phyloP scores from a whole-genome alignment of 2,113 vertebrate species.

The Myocastor coypus region DNA sequence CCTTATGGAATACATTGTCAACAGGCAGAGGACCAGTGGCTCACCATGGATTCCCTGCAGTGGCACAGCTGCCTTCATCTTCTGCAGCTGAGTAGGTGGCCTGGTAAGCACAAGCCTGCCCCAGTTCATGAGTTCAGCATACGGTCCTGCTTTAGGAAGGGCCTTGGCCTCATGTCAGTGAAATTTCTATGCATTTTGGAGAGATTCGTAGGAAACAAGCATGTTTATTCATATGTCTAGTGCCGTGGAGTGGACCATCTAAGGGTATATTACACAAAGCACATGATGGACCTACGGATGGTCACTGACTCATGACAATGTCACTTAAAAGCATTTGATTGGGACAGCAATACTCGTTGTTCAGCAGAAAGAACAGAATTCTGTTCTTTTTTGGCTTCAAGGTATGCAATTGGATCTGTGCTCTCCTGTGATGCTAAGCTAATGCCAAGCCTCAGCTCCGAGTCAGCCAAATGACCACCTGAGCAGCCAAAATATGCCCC shows the following conservation, averaged over 20 bases:
- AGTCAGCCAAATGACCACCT: not conserved
- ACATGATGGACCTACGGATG: not conserved
- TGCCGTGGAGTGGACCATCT: accelerated
- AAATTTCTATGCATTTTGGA: not conserved
- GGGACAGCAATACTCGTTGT: not conserved
- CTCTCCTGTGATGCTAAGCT: not conserved
- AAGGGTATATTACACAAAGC: not conserved
- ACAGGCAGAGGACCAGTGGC: accelerated
- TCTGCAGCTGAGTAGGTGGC: not conserved
- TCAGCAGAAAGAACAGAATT: not conserved
- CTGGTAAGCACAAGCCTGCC: not conserved
- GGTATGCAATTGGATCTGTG: not conserved
- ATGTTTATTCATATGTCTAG: too few species aligned
- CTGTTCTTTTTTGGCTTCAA: not conserved
- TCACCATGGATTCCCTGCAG: accelerated
- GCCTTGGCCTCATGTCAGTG: accelerated
- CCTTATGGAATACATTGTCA: not conserved
- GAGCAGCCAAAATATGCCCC: not conserved
- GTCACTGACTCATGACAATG: not conserved
- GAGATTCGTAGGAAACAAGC: not conserved
- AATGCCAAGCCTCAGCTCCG: not conserved
- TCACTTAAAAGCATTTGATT: not conserved
- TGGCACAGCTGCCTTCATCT: too few species aligned
- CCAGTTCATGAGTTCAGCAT: not conserved
- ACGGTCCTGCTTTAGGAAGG: not conserved